Conservation (phyloP, 1,140 invertebrate species). For the Trigoniulus corallinus region DNA sequence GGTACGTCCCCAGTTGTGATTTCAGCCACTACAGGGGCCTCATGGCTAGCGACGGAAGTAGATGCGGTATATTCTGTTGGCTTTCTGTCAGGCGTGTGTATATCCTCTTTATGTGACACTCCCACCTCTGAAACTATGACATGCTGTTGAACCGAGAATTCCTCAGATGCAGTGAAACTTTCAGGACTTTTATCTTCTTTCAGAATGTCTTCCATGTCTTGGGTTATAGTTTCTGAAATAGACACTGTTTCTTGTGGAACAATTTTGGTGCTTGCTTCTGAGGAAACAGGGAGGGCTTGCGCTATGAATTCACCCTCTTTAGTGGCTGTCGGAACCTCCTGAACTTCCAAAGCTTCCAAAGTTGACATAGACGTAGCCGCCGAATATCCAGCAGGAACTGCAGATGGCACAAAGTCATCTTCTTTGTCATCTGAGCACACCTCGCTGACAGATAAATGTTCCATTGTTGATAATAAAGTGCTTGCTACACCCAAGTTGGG, state of each 20-base stretch:
- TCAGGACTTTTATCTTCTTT: conserved; percentile 1
- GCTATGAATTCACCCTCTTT: conserved; percentile 34
- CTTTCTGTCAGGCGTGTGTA: conserved; percentile 8
- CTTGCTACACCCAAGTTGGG: no score
- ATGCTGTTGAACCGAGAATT: conserved; percentile 10
- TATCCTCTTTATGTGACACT: conserved; percentile 12
- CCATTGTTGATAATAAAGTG: no score
- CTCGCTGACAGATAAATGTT: no score
- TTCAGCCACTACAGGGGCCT: conserved; percentile 12
- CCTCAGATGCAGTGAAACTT: conserved; percentile 9
- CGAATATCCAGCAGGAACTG: conserved; percentile 6
- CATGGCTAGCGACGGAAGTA: neutral
- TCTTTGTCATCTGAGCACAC: neutral
- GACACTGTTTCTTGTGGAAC: conserved; percentile 34
- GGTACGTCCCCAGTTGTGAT: conserved; percentile 31
- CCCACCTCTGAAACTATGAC: conserved; percentile 12
- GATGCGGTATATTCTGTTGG: neutral
- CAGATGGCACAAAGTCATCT: conserved; percentile 8
- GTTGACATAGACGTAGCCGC: conserved; percentile 10
- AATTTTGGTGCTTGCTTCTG: conserved; percentile 30
- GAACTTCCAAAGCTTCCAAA: conserved; percentile 13
- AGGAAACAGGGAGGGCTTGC: conserved; percentile 23
- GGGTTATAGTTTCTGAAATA: conserved; percentile 30
- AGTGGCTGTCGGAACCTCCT: conserved; percentile 12
- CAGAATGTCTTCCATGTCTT: conserved; percentile 35